These are phyloP conservation scores for Oceanites oceanicus DNA, from an alignment of 2,113 vertebrate genomes.

Conservation along the genomic window DNA sequence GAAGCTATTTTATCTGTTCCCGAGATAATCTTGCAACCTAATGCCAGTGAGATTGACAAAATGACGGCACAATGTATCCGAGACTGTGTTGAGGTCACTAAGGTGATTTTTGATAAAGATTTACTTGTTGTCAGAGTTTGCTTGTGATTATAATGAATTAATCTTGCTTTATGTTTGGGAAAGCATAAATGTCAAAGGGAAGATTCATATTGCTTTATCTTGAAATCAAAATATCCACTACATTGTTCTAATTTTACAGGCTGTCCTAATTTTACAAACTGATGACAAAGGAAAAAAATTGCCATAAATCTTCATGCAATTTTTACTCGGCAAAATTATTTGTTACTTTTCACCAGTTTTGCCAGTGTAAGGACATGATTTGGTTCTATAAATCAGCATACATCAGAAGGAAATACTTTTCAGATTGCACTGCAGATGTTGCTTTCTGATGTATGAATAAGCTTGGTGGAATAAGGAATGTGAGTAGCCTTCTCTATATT, in stretches of 20 bases:
- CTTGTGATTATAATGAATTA: background rate
- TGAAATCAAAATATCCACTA: background rate
- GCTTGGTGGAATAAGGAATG: background rate
- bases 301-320: background rate
- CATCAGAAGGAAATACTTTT: background rate
- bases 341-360: background rate
- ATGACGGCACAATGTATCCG: constrained; percentile 79
- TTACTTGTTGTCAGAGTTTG: background rate
- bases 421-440: background rate
- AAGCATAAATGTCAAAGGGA: background rate
- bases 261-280: background rate
- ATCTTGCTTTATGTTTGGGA: background rate
- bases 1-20: constrained; percentile 83
- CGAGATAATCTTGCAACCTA: constrained; percentile 84
- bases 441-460: background rate
- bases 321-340: background rate
- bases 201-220: background rate
- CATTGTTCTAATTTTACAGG: background rate
- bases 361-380: background rate
- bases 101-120: constrained; percentile 73
- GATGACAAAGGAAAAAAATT: background rate
- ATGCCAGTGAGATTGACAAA: constrained; percentile 79
- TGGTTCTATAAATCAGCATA: background rate
- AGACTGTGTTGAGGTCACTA: constrained; percentile 86
- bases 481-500: background rate